A percentile compares a stretch with the other conserved stretches of the same genome.
phyloP scores from a whole-genome alignment of 2,113 vertebrate species.

The Lasiurus cinereus region DNA sequence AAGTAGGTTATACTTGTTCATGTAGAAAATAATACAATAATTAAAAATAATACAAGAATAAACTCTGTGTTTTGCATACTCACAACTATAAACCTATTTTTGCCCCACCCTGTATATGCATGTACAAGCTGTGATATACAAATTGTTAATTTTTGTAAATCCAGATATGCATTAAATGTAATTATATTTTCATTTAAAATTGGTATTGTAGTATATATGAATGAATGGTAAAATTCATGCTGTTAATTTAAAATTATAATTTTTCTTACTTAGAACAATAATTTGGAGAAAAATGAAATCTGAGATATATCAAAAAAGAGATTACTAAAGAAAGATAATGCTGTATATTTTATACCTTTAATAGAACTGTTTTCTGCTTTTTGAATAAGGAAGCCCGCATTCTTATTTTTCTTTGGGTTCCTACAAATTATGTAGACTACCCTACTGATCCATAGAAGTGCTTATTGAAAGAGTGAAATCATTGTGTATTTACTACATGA shows the following conservation, averaged over 20 bases:
- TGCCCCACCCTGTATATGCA: neutral
- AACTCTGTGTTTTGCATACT: neutral
- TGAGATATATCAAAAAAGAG: neutral
- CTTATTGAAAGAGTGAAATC: neutral
- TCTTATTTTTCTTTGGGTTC: neutral
- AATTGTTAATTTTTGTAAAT: conserved; percentile 9
- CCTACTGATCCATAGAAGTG: neutral
- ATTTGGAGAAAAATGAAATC: neutral
- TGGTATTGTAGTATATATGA: neutral
- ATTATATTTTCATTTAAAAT: conserved; percentile 7
- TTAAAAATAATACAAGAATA: neutral
- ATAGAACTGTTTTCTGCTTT: neutral
- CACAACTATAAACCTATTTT: neutral
- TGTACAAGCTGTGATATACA: neutral
- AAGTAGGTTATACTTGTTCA: neutral
- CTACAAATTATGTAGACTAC: neutral
- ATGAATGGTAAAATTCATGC: neutral
- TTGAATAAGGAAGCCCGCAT: neutral
- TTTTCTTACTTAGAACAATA: neutral
- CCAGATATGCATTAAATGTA: neutral
- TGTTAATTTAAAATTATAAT: conserved; percentile 36
- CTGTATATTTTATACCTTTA: neutral
- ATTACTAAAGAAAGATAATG: neutral
- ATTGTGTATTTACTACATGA: neutral
- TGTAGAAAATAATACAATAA: neutral